Evolutionary conservation across 2,113 vertebrate genomes (phyloP).

Genomic region (Monarcha castaneiventris): DNA sequence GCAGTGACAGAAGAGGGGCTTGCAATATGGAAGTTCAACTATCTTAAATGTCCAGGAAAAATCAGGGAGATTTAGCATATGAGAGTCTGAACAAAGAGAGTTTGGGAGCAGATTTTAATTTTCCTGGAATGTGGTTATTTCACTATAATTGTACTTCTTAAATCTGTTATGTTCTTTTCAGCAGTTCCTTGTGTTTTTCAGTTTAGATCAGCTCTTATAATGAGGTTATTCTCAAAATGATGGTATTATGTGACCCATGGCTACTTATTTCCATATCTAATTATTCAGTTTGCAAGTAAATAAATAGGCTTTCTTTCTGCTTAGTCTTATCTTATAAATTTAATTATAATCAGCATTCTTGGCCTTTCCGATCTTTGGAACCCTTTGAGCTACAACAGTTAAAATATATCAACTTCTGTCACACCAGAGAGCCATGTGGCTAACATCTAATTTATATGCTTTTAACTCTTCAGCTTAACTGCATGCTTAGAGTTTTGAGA

Average conservation of each 20-base stretch:
- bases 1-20: background rate
- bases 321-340: background rate
- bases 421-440: background rate
- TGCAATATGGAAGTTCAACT: background rate
- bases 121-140: background rate
- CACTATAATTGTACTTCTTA: background rate
- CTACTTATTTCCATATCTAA: background rate
- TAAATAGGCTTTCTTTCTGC: background rate
- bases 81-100: background rate
- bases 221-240: background rate
- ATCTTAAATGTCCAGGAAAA: background rate
- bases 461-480: background rate
- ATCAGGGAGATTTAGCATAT: background rate
- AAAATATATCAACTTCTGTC: background rate
- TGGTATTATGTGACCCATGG: background rate
- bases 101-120: background rate
- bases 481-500: background rate
- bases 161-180: background rate
- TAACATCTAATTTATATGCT: background rate
- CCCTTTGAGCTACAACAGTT: background rate
- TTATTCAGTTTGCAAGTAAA: background rate
- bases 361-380: background rate
- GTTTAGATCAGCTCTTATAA: background rate
- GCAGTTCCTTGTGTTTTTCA: background rate
- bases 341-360: background rate